Base-by-base conservation (phyloP, 2,797 vertebrate species). In the Pyrocephalus nanus region DNA sequence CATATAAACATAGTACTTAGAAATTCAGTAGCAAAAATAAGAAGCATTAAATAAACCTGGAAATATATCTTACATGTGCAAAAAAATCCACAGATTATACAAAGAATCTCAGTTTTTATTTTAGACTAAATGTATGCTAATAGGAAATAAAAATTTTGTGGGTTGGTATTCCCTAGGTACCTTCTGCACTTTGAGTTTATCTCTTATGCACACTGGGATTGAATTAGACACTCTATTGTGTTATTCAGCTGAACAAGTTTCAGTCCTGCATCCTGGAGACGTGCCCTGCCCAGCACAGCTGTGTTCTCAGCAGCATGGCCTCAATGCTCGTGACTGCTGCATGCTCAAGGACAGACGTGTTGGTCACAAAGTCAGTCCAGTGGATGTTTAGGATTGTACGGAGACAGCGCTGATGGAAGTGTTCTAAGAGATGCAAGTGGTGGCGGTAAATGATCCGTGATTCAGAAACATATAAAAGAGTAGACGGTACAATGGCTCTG, bases 191-290 rank as follows among this genome's bases (percentile, higher is more conserved):
- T 86, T 14, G n/a, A 72, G 15, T 70, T 87, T 58, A 25, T 43
- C 70, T 92, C 34, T 87, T 69, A 71, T 19, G 29, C 69, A 66
- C 51, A 53, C 4, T 29, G 51, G 91, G 88, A 88, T 53, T 85
- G 65, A 84, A 94, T 86, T 75, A 95, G 70, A 96, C 30, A 61
- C 23, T 80, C 20, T 72, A 15, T n/a, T 58, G 13, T 67, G 48
- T 93, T 55, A 60, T 95, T 96, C 84, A 92, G 73, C 64, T 95
- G 89, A 97, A 86, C 70, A 96, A 15, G 48, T 90, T 92, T 95
- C 12, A 12, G 40, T 40, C 40, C 40, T 40, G 40, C 40, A 40
- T 40, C 40, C 40, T 40, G 40, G 40, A 40, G 40, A 40, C 40
- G 40, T 40, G 40, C 40, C 40, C 40, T 40, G 40, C 40, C 40